These are phyloP conservation scores for Allygus modestus DNA, from an alignment of 2,888 invertebrate genomes.

Conservation along the genomic window DNA sequence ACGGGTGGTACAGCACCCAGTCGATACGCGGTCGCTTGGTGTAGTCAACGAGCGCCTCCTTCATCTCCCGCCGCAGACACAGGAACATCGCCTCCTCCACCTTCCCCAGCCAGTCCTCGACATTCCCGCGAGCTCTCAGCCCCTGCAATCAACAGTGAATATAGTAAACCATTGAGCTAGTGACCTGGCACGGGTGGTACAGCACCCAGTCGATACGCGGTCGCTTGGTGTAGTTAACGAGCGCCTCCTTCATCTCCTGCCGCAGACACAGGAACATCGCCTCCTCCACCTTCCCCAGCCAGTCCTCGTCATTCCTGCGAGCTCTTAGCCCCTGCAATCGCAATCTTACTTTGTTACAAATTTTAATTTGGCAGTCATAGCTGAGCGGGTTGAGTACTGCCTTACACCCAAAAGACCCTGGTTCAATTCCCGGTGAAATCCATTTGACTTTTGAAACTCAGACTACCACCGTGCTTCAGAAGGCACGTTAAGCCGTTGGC, in stretches of 20 bases:
- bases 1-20: conserved; percentile 86
- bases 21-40: conserved; percentile 80
- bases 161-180: no score
- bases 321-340: conserved; percentile 87
- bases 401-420: no score
- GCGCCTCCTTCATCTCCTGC: conserved; percentile 85
- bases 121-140: conserved; percentile 91
- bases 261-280: conserved; percentile 90
- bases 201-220: conserved; percentile 86
- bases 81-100: conserved; percentile 94
- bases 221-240: conserved; percentile 82
- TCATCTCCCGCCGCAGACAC: conserved; percentile 87
- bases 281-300: conserved; percentile 94
- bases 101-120: conserved; percentile 94
- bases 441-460: no score
- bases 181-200: conserved; percentile 85
- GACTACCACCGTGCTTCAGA: no score
- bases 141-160: no score
- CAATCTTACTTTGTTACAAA: no score
- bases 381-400: no score
- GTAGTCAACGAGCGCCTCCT: conserved; percentile 84
- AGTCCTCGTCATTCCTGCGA: conserved; percentile 94
- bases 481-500: no score
- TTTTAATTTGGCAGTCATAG: no score
- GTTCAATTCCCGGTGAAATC: no score